A percentile compares a stretch with the other conserved stretches of the same genome.
phyloP scores from a whole-genome alignment of 1,140 invertebrate species.

The Euwallacea fornicatus region DNA sequence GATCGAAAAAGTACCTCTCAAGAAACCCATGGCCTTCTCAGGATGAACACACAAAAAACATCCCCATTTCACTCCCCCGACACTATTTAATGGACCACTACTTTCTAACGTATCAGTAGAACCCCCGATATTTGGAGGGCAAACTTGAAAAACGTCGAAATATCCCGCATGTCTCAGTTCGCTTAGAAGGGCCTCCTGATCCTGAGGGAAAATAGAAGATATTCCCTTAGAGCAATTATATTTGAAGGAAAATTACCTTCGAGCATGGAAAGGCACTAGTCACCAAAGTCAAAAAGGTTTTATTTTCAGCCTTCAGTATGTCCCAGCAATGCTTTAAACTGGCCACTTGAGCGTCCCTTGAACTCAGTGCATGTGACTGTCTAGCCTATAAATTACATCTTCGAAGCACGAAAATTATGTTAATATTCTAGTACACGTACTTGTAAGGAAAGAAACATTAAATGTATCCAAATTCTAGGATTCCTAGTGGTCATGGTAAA shows the following conservation, averaged over 20 bases:
- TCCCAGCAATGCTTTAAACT: conserved; percentile 91
- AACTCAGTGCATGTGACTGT: conserved; percentile 77
- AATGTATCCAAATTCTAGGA: conserved; percentile 89
- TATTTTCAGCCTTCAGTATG: conserved; percentile 86
- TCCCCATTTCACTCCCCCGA: conserved; percentile 64
- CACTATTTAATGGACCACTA: conserved; percentile 42
- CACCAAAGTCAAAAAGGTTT: conserved; percentile 86
- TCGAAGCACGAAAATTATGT: neutral
- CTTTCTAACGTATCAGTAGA: conserved; percentile 51
- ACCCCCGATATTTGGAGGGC: conserved; percentile 55
- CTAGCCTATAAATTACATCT: conserved; percentile 61
- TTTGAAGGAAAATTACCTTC: conserved; percentile 58
- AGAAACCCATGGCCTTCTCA: conserved; percentile 79
- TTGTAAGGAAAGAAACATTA: conserved; percentile 92
- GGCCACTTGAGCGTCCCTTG: conserved; percentile 78
- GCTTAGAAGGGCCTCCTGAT: conserved; percentile 80
- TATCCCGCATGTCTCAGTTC: conserved; percentile 85
- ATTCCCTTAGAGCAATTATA: neutral
- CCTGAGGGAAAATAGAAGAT: conserved; percentile 52
- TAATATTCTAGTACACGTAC: conserved; percentile 49
- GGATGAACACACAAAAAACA: conserved; percentile 92
- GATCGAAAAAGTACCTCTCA: conserved; percentile 60
- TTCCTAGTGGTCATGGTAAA: conserved; percentile 86
- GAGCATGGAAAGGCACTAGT: conserved; percentile 88
- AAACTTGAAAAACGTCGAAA: conserved; percentile 89